A percentile compares a stretch with the other conserved stretches of the same genome.
These are phyloP conservation scores for Raphicerus campestris DNA, from an alignment of 2,113 vertebrate genomes.

Conservation along the genomic window DNA sequence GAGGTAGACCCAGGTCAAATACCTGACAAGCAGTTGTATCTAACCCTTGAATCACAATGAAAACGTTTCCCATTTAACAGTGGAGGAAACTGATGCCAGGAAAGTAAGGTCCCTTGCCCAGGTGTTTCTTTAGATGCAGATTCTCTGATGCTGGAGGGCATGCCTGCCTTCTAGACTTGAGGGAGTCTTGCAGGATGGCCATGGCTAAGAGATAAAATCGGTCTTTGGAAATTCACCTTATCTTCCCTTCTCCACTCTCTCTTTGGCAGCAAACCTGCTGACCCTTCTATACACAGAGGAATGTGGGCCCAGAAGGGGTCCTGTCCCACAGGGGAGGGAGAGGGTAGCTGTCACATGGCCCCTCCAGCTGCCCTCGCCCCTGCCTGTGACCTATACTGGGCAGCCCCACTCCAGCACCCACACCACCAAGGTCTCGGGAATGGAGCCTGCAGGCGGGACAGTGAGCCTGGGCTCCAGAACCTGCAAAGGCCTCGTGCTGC, in stretches of 20 bases:
- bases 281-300: background rate
- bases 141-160: background rate
- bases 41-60: background rate
- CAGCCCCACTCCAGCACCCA: background rate
- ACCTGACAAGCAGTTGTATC: background rate
- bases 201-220: background rate
- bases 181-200: background rate
- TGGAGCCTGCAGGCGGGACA: no score
- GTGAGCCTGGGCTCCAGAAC: background rate
- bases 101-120: background rate
- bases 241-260: background rate
- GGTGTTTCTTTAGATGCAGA: background rate
- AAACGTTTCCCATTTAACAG: background rate
- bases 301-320: background rate
- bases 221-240: background rate
- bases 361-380: rapidly evolving
- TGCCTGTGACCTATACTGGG: background rate
- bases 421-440: no score
- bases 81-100: background rate
- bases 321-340: background rate
- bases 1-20: background rate
- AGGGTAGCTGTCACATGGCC: background rate
- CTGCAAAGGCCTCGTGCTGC: background rate
- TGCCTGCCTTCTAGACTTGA: background rate
- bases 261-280: background rate